Base-by-base conservation (phyloP, 1,140 invertebrate genomes). In the Papilio dardanus region DNA sequence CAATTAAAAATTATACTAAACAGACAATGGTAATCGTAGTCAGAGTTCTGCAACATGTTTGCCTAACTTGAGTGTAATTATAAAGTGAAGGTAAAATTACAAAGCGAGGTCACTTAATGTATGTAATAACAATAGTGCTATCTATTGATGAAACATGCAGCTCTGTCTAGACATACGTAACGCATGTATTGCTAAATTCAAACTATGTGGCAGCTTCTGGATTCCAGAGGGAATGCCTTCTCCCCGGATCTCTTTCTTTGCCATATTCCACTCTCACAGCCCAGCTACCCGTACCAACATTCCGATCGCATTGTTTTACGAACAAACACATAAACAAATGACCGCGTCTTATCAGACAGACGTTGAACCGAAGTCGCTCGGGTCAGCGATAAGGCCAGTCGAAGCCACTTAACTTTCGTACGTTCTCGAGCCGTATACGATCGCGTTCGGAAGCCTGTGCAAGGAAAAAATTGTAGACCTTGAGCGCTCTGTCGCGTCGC, bases 401-500 rank as follows among this genome's bases (percentile, higher is more conserved):
- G 54, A 62, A 28, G 24, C 81, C 83, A 81, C 76, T 79, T 83
- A 82, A 85, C 77, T 74, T 54, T 71, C 77, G 79, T 81, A 83
- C 74, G 78, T 28, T 54, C 19, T 14, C 54, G 54, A 62, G 24
- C 24, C 54, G 30, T 62, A 62, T 62, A 62, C 80, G 75, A 81
- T 82, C 83, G 86, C 87, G 82, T 71, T 75, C 76, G 67, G 77
- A 81, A 80, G 74, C 77, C 79, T 67, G 76, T 79, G 65, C 76
- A 76, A 76, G 78, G 76, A 78, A 82, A 81, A 86, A 82, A 83
- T 84, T 78, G 77, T 71, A 75, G 73, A 87, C 80, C 87, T 87
- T 88, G 87, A 80, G 79, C 71, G 73, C 77, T 71, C 67, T 68
- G 8, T 82, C 83, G 87, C 86, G 86, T 87, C 87, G 83, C 82